Conservation (phyloP, 1,140 invertebrate species). For the Drosophila subobscura region DNA sequence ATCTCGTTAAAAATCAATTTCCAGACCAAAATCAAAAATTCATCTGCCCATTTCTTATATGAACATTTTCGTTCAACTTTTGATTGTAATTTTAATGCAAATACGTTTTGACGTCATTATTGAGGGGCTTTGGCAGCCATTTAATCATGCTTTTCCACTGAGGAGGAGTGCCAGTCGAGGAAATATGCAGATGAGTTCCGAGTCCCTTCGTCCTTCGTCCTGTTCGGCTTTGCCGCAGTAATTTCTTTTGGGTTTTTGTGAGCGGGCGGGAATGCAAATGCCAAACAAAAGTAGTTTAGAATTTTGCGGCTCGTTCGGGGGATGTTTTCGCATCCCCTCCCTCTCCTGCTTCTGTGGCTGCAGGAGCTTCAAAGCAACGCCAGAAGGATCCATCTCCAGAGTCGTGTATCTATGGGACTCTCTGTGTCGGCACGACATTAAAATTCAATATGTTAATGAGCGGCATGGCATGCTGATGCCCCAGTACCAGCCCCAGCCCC, state of each 20-base stretch:
- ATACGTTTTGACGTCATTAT: conserved; percentile 60
- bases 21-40: conserved; percentile 35
- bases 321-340: conserved; percentile 39
- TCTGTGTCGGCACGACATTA: conserved; percentile 60
- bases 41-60: conserved; percentile 33
- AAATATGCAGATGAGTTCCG: conserved; percentile 64
- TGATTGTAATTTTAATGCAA: conserved; percentile 60
- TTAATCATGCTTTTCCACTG: conserved; percentile 59
- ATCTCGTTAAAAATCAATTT: conserved; percentile 63
- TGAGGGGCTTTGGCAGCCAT: conserved; percentile 53
- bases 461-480: neutral
- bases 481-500: neutral
- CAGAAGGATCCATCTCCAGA: conserved; percentile 2
- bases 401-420: conserved; percentile 10
- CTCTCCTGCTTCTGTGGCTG: conserved; percentile 28
- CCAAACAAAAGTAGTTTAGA: conserved; percentile 70
- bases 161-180: conserved; percentile 25
- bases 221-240: conserved; percentile 45
- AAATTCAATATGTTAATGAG: conserved; percentile 79
- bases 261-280: conserved; percentile 60
- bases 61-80: conserved; percentile 10
- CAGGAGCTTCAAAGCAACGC: neutral
- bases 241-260: conserved; percentile 49
- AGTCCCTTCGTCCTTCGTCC: conserved; percentile 12
- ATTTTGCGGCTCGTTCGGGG: conserved; percentile 64